Conservation (phyloP, 2,113 vertebrate genomes). For the rabbit (Oryctolagus cuniculus) region mOryCun1.1 NC_091432.1:156646501-156647000, state of each 20-base stretch:
- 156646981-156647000: too few species aligned
- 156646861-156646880: too few species aligned
- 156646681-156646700: not conserved
- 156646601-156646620: fast-evolving
- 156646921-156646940: too few species aligned
- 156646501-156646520: not conserved
- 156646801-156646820: too few species aligned
- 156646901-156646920: too few species aligned
- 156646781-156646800: not conserved
- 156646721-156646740: not conserved
- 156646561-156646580: not conserved
- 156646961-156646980: too few species aligned
- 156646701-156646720: not conserved
- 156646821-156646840: too few species aligned
- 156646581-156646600: not conserved
- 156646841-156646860: too few species aligned
- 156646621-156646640: not conserved
- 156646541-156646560: not conserved
- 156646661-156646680: not conserved
- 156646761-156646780: not conserved
- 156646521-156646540: not conserved
- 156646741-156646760: not conserved
- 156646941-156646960: too few species aligned
- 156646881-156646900: too few species aligned
- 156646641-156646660: not conserved